A percentile compares a stretch with the other conserved stretches of the same genome.
Conservation (phyloP, 2,113 vertebrate species). For the Nipponia nippon region DNA sequence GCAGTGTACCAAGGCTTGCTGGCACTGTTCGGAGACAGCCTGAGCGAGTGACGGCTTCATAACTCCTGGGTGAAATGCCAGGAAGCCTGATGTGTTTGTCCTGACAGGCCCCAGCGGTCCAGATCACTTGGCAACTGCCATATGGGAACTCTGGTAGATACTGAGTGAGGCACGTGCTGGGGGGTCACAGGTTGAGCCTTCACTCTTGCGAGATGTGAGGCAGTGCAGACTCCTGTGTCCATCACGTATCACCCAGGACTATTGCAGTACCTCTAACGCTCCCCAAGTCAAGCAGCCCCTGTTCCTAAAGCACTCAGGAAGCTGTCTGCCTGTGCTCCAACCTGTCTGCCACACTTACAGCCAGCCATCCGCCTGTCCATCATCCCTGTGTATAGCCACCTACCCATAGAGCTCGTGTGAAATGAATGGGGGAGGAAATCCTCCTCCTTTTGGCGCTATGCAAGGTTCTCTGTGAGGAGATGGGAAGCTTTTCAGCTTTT, state of each 20-base stretch:
- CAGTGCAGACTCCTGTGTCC: not conserved
- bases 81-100: not conserved
- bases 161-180: not conserved
- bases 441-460: not conserved
- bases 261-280: not conserved
- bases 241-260: not conserved
- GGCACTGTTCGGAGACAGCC: not conserved
- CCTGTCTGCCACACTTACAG: not conserved
- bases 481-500: not conserved
- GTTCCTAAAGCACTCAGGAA: not conserved
- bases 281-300: not conserved
- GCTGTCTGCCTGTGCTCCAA: not conserved
- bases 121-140: not conserved
- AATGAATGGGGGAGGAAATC: not conserved
- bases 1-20: not conserved
- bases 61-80: not conserved
- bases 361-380: fast-evolving
- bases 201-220: not conserved
- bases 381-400: not conserved
- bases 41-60: not conserved
- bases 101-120: not conserved
- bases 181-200: not conserved
- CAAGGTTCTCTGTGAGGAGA: not conserved
- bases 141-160: not conserved
- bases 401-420: not conserved